Evolutionary conservation across 2,113 vertebrate species (phyloP).

Genomic region (Labeo catla): DNA sequence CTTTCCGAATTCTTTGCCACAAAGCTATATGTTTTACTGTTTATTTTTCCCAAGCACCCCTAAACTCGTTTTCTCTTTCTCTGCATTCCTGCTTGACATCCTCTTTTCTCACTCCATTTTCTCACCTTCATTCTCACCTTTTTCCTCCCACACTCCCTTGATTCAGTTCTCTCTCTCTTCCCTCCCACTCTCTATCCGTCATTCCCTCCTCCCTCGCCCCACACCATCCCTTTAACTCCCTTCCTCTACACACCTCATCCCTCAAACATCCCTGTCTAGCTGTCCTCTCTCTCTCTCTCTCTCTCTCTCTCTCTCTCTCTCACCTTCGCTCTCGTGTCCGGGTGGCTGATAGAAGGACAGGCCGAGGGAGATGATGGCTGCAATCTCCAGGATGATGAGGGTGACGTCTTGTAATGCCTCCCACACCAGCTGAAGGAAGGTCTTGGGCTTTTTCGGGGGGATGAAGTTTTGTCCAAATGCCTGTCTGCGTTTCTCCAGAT

Average conservation of each 20-base stretch:
- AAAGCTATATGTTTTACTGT: background rate
- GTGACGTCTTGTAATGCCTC: conserved; percentile 91
- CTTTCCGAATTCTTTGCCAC: background rate
- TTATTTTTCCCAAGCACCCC: background rate
- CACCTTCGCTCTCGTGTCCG: conserved; percentile 79
- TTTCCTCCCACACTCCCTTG: conserved; percentile 16
- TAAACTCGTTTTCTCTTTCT: conserved; percentile 18
- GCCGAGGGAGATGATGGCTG: conserved; percentile 88
- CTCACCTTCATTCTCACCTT: conserved; percentile 50
- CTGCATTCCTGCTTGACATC: conserved; percentile 29
- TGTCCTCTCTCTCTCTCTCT: conserved; percentile 57
- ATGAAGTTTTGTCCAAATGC: conserved; percentile 87
- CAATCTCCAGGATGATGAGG: conserved; percentile 90
- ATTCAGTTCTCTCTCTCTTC: conserved; percentile 32
- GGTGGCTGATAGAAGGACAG: conserved; percentile 91
- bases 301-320: conserved; percentile 59
- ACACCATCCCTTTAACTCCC: background rate
- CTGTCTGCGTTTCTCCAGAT: conserved; percentile 84
- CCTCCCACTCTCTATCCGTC: background rate
- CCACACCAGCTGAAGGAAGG: conserved; percentile 89
- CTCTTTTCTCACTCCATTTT: conserved; percentile 38
- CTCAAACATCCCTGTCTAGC: background rate
- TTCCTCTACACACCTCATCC: background rate
- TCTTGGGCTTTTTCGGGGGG: conserved; percentile 89
- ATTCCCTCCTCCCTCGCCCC: conserved; percentile 7